phyloP scores from a whole-genome alignment of 1,140 invertebrate species.

The Procambarus virginalis region DNA sequence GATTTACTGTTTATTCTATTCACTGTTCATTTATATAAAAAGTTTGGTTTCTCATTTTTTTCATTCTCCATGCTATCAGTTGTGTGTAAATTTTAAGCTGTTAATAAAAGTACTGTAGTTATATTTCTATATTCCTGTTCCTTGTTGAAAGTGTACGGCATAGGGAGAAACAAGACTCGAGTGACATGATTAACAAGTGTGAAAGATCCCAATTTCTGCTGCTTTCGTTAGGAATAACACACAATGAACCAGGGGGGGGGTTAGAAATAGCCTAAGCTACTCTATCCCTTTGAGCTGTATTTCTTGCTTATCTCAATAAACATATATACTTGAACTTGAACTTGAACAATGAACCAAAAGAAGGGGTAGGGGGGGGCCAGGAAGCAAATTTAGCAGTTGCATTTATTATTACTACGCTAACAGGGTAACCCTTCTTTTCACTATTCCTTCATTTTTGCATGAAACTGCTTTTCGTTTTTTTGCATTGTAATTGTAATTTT shows the following conservation, averaged over 20 bases:
- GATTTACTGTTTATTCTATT: neutral
- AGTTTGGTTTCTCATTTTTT: neutral
- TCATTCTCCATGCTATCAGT: neutral
- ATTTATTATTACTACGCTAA: neutral
- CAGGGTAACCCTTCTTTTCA: neutral
- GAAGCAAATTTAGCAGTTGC: too few species aligned
- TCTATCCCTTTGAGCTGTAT: neutral
- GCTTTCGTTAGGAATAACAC: neutral
- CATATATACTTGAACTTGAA: too few species aligned
- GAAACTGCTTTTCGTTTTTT: neutral
- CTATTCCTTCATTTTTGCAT: neutral
- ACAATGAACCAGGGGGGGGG: neutral
- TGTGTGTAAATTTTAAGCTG: neutral
- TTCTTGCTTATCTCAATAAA: too few species aligned
- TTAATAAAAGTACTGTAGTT: slow-evolving; percentile 1
- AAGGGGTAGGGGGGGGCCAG: too few species aligned
- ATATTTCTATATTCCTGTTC: neutral
- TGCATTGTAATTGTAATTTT: too few species aligned
- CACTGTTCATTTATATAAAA: neutral
- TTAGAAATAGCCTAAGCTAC: too few species aligned
- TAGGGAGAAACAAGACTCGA: neutral
- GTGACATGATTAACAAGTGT: neutral
- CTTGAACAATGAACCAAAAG: neutral
- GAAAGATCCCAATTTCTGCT: neutral
- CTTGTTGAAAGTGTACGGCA: neutral